Percentiles rank a stretch among this genome's conserved stretches.
These are phyloP conservation scores for Itoplectis maculator DNA, from an alignment of 2,888 invertebrate species.

Conservation along the genomic window DNA sequence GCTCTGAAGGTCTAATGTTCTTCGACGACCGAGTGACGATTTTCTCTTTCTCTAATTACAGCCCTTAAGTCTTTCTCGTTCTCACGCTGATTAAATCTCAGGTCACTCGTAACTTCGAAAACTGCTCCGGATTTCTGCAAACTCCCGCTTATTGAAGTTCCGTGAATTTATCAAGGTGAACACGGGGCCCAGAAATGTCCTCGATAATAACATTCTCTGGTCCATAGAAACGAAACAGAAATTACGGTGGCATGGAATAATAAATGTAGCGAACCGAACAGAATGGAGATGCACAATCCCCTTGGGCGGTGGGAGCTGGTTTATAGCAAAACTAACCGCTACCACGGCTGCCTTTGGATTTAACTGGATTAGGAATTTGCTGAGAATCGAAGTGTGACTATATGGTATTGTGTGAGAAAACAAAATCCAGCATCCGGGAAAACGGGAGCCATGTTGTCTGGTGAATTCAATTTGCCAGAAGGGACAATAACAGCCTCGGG, in stretches of 20 bases:
- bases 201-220: neutral
- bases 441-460: neutral
- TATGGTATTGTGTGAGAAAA: constrained; percentile 13
- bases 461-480: neutral
- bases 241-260: neutral
- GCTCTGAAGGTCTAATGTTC: constrained; percentile 13
- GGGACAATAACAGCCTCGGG: neutral
- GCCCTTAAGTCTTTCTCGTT: neutral
- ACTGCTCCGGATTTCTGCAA: constrained; percentile 3
- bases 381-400: constrained; percentile 17
- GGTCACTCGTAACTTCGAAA: neutral
- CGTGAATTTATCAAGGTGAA: constrained; percentile 9
- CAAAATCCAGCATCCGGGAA: neutral
- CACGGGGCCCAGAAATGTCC: neutral
- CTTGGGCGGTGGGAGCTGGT: constrained; percentile 21
- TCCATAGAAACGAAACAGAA: neutral
- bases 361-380: constrained; percentile 38
- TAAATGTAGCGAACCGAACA: neutral
- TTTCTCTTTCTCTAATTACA: constrained; percentile 31
- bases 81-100: constrained; percentile 19
- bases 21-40: constrained; percentile 16
- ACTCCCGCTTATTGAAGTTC: neutral
- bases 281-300: constrained; percentile 11
- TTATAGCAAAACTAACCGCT: constrained; percentile 7
- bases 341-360: neutral